Conservation (phyloP, 2,113 vertebrate genomes). For the Vulpes lagopus region DNA sequence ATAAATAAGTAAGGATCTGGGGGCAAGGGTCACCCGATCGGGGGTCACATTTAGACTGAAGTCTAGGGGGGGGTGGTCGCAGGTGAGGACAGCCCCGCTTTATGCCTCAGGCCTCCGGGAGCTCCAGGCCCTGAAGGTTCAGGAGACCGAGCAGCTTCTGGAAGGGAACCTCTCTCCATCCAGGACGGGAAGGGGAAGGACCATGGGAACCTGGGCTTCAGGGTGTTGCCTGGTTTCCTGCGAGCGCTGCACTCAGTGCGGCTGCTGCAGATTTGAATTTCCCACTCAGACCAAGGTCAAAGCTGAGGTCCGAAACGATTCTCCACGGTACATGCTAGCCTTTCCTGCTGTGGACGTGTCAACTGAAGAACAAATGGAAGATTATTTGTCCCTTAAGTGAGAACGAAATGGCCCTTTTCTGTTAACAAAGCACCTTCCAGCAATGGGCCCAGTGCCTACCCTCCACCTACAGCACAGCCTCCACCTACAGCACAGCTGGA, state of each 20-base stretch:
- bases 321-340: accelerated
- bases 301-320: no score
- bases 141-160: not conserved
- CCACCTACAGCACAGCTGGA: not conserved
- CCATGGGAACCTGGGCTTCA: accelerated
- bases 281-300: not conserved
- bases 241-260: accelerated
- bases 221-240: not conserved
- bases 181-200: not conserved
- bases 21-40: not conserved
- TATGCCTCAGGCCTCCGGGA: not conserved
- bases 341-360: not conserved
- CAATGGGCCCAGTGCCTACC: accelerated
- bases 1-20: not conserved
- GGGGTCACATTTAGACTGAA: not conserved
- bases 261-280: no score
- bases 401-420: not conserved
- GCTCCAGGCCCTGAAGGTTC: accelerated
- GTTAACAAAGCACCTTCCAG: not conserved
- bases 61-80: not conserved
- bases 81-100: not conserved
- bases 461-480: not conserved
- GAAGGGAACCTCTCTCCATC: not conserved
- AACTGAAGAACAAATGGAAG: not conserved
- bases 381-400: not conserved